Conservation (phyloP, 35 echinoderm and acorn worm species). For the Amphiura filiformis region DNA sequence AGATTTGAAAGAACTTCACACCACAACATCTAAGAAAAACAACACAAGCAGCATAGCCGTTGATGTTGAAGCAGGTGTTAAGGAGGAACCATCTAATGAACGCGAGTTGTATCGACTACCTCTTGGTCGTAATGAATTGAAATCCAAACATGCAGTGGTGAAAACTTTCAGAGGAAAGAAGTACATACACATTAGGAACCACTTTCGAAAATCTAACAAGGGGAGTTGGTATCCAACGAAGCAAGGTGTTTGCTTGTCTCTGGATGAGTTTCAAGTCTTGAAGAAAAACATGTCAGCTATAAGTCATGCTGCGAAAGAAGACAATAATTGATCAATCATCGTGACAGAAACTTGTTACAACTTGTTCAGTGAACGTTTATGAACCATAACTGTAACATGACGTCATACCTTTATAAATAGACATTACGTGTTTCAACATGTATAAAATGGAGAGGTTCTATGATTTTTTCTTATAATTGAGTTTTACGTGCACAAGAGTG, state of each 20-base stretch:
- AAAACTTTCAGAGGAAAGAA: background rate
- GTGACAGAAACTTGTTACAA: too few relatives aligned
- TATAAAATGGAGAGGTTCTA: too few relatives aligned
- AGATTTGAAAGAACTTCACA: too few relatives aligned
- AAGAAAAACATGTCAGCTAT: background rate
- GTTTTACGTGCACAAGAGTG: too few relatives aligned
- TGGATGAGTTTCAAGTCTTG: background rate
- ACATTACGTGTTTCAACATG: too few relatives aligned
- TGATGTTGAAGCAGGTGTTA: background rate
- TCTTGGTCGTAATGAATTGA: background rate
- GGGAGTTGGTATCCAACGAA: background rate
- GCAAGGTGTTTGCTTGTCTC: background rate
- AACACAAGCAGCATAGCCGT: too few relatives aligned
- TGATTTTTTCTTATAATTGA: too few relatives aligned
- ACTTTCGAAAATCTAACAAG: background rate
- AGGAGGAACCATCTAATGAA: background rate
- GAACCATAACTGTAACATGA: too few relatives aligned
- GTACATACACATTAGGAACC: background rate
- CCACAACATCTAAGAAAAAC: too few relatives aligned
- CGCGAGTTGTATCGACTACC: background rate
- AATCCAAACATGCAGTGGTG: background rate
- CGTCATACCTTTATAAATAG: too few relatives aligned
- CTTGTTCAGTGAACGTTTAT: too few relatives aligned
- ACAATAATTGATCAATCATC: too few relatives aligned
- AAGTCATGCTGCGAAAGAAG: background rate